Percentiles rank a stretch among this genome's conserved stretches.
Conservation (phyloP, 2,113 vertebrate species). For the Heterochromis multidens region DNA sequence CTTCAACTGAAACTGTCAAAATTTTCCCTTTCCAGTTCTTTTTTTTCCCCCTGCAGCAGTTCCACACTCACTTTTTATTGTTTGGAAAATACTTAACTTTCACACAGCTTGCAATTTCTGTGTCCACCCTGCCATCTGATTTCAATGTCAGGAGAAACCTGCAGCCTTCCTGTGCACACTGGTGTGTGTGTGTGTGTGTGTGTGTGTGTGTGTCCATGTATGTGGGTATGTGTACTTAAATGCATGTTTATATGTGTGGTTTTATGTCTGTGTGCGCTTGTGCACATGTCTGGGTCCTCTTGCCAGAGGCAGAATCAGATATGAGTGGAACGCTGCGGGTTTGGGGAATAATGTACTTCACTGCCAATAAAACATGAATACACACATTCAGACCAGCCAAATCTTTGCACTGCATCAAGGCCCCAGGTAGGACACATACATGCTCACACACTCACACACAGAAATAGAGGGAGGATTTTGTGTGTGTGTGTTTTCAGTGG, state of each 20-base stretch:
- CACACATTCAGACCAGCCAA: conserved; percentile 73
- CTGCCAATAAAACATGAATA: conserved; percentile 79
- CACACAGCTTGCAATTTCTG: conserved; percentile 57
- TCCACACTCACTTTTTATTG: conserved; percentile 30
- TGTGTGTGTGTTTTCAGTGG: neutral
- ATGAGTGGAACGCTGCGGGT: conserved; percentile 74
- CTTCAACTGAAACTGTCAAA: conserved; percentile 28
- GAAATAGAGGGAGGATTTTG: neutral
- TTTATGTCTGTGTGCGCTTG: neutral
- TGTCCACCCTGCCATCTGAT: conserved; percentile 50
- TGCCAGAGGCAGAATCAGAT: conserved; percentile 67
- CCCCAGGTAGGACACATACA: conserved; percentile 30
- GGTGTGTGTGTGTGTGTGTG: neutral
- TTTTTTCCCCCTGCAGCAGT: neutral
- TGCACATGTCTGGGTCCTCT: conserved; percentile 22
- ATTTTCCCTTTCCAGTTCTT: conserved; percentile 1
- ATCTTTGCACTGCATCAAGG: conserved; percentile 42
- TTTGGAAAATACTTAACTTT: conserved; percentile 61
- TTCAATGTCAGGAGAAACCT: conserved; percentile 50
- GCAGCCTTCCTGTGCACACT: neutral
- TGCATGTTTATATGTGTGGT: neutral
- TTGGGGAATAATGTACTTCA: conserved; percentile 70
- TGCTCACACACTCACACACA: neutral
- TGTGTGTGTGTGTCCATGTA: neutral
- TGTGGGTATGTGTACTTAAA: neutral